These are phyloP conservation scores for Uloborus plumipes DNA, from an alignment of 2,888 invertebrate genomes.

Conservation along the genomic window DNA sequence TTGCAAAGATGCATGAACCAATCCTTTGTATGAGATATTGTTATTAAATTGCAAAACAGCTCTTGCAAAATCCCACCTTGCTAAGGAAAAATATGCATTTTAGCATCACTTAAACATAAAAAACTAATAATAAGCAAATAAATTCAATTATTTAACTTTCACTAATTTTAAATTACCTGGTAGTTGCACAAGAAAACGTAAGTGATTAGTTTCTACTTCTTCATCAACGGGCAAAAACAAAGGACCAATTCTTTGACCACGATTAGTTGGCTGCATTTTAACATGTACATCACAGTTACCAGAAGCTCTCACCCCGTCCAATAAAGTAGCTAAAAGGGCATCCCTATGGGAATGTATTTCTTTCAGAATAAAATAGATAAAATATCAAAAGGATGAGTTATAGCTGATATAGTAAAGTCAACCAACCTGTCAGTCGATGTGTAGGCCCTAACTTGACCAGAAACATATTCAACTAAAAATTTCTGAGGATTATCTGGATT, in stretches of 20 bases:
- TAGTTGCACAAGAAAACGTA: constrained; percentile 79
- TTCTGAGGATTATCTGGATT: constrained; percentile 92
- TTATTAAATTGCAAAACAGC: constrained; percentile 95
- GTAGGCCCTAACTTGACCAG: constrained; percentile 89
- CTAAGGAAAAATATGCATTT: constrained; percentile 67
- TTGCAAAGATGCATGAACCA: constrained; percentile 94
- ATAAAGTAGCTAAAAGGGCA: constrained; percentile 90
- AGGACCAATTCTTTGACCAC: constrained; percentile 91
- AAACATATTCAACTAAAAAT: constrained; percentile 93
- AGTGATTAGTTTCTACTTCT: constrained; percentile 91
- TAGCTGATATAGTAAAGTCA: background rate
- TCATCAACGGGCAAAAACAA: constrained; percentile 88
- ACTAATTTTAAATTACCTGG: constrained; percentile 40
- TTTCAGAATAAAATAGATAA: background rate
- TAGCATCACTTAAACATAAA: background rate
- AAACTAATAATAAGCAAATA: background rate
- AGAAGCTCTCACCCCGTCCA: constrained; percentile 96
- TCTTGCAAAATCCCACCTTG: constrained; percentile 80
- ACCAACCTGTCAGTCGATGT: constrained; percentile 88
- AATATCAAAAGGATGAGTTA: background rate
- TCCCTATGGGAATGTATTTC: constrained; percentile 77
- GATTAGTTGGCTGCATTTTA: constrained; percentile 84
- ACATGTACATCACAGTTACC: constrained; percentile 98
- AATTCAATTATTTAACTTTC: background rate
- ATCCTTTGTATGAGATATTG: constrained; percentile 96